These are phyloP conservation scores for Habropoda laboriosa DNA, from an alignment of 1,140 invertebrate species.

Conservation along the genomic window DNA sequence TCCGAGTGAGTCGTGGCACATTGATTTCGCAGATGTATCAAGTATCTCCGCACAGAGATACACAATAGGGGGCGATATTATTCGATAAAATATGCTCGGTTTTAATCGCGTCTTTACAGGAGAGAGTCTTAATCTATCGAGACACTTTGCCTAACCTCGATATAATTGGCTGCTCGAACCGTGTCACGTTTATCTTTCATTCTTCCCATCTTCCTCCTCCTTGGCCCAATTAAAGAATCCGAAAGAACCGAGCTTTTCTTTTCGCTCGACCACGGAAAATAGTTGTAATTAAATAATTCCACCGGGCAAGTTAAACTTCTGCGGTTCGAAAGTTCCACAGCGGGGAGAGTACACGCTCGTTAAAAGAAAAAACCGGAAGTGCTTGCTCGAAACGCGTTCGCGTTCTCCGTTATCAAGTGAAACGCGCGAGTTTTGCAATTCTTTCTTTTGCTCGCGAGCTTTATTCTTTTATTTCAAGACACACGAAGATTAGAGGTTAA, in stretches of 20 bases:
- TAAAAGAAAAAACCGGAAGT: constrained; percentile 11
- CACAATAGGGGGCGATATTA: too few species aligned
- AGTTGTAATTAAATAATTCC: constrained; percentile 34
- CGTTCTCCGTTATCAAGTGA: not conserved
- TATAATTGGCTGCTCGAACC: constrained; percentile 28
- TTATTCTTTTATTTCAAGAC: not conserved
- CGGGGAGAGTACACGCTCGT: constrained; percentile 15
- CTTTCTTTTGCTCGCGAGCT: too few species aligned
- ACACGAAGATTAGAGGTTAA: too few species aligned
- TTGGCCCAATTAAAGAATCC: not conserved
- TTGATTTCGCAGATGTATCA: not conserved
- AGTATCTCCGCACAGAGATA: not conserved
- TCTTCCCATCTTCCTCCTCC: not conserved
- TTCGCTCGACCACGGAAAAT: not conserved
- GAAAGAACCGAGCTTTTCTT: not conserved
- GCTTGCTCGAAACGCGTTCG: not conserved
- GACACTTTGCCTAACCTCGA: constrained; percentile 8
- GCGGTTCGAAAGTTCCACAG: not conserved
- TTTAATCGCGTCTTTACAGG: not conserved
- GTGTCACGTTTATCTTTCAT: not conserved
- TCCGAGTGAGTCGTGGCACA: constrained; percentile 27
- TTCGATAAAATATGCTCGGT: too few species aligned
- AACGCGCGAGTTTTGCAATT: not conserved
- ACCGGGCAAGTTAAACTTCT: constrained; percentile 2
- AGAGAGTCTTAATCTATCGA: too few species aligned